Percentiles rank a stretch among this genome's conserved stretches.
These are phyloP conservation scores for Pitta sordida DNA, from an alignment of 2,113 vertebrate genomes.

Conservation along the genomic window DNA sequence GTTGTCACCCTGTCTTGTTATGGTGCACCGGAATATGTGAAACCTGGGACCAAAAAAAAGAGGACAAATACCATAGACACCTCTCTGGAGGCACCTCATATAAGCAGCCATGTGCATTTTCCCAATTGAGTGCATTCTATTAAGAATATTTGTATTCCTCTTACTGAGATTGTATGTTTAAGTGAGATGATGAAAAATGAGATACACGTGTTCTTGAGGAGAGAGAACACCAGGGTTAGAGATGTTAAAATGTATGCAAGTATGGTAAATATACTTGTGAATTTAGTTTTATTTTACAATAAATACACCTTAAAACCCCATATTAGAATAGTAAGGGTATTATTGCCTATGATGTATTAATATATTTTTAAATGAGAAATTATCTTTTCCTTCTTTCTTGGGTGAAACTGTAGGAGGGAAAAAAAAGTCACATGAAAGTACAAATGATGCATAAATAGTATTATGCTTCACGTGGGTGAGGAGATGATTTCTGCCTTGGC, in stretches of 20 bases:
- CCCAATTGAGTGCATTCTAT: not conserved
- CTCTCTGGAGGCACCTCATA: not conserved
- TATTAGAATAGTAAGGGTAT: not conserved
- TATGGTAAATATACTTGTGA: not conserved
- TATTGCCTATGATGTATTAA: not conserved
- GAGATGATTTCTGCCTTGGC: not conserved
- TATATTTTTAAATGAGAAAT: not conserved
- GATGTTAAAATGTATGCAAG: not conserved
- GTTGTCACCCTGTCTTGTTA: not conserved
- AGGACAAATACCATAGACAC: not conserved
- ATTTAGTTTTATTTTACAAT: not conserved
- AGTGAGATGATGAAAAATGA: not conserved
- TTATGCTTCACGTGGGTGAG: not conserved
- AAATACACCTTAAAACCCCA: not conserved
- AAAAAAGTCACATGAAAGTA: not conserved
- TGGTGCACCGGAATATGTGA: not conserved
- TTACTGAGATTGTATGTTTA: not conserved
- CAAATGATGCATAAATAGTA: not conserved
- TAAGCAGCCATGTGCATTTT: not conserved
- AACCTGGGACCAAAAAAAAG: too few species aligned
- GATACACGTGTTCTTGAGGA: not conserved
- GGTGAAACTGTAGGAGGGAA: not conserved
- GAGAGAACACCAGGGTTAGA: not conserved
- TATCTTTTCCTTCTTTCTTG: not conserved
- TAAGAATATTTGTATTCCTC: not conserved